Percentiles rank a stretch among this genome's conserved stretches.
Conservation (phyloP, 2,113 vertebrate species). For the Reinhardtius hippoglossoides region DNA sequence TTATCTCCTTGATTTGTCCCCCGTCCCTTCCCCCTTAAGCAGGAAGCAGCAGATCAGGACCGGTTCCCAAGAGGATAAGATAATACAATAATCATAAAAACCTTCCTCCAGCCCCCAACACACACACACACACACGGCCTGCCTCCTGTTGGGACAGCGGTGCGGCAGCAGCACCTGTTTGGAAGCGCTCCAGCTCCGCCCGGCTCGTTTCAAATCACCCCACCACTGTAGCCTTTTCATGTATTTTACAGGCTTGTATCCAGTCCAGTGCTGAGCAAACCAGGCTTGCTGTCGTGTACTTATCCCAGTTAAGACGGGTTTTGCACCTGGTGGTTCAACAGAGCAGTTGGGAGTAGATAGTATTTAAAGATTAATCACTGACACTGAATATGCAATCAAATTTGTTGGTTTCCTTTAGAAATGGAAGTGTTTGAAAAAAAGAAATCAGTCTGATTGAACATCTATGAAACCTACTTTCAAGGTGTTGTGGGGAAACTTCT, state of each 20-base stretch:
- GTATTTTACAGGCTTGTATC: constrained; percentile 61
- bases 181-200: constrained; percentile 64
- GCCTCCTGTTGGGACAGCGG: constrained; percentile 30
- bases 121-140: constrained; percentile 16
- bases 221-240: constrained; percentile 52
- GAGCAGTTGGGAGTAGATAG: constrained; percentile 11
- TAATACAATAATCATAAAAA: constrained; percentile 70
- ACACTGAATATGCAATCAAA: background rate
- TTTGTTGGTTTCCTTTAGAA: background rate
- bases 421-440: background rate
- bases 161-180: constrained; percentile 74
- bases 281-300: constrained; percentile 9
- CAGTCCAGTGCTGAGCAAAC: constrained; percentile 41
- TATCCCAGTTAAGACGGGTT: constrained; percentile 23
- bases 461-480: background rate
- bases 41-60: constrained; percentile 67
- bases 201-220: constrained; percentile 23
- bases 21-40: constrained; percentile 35
- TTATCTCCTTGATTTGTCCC: constrained; percentile 44
- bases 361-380: constrained; percentile 21
- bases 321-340: constrained; percentile 25
- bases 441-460: constrained; percentile 7
- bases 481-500: constrained; percentile 1
- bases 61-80: constrained; percentile 57
- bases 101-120: constrained; percentile 12